Evolutionary conservation across 2,797 vertebrate species (phyloP).

Genomic region (Schizopygopsis malacanthus): DNA sequence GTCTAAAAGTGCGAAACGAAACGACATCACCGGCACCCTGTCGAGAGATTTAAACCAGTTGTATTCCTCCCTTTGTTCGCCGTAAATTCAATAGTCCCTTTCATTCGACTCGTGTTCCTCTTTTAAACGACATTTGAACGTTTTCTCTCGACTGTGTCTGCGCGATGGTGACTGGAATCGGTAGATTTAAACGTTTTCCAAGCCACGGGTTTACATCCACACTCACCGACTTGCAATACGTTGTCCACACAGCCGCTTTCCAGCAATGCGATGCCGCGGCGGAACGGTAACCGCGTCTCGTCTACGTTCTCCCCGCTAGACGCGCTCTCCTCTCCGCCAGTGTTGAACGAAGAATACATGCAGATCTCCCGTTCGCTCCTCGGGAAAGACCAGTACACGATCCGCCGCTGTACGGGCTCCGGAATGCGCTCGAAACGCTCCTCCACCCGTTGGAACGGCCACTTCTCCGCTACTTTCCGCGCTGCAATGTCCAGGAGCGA

Average conservation of each 20-base stretch:
- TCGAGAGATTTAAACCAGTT: slow-evolving; percentile 77
- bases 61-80: slow-evolving; percentile 80
- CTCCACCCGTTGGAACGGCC: slow-evolving; percentile 95
- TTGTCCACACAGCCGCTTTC: slow-evolving; percentile 95
- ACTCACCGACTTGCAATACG: slow-evolving; percentile 98
- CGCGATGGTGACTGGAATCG: neutral
- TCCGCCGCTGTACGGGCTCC: slow-evolving; percentile 93
- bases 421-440: slow-evolving; percentile 96
- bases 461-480: slow-evolving; percentile 93
- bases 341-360: slow-evolving; percentile 96
- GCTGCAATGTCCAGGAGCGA: slow-evolving; percentile 93
- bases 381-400: slow-evolving; percentile 97
- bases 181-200: slow-evolving; percentile 53
- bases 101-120: slow-evolving; percentile 28
- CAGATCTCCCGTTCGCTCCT: slow-evolving; percentile 95
- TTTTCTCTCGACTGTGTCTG: neutral
- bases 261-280: slow-evolving; percentile 89
- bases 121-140: slow-evolving; percentile 11
- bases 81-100: slow-evolving; percentile 58
- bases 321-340: slow-evolving; percentile 82
- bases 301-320: slow-evolving; percentile 81
- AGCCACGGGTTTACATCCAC: slow-evolving; percentile 78
- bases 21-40: slow-evolving; percentile 26
- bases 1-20: neutral
- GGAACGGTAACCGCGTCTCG: slow-evolving; percentile 91